Percentiles rank a stretch among this genome's conserved stretches.
These are phyloP conservation scores for Pipra filicauda DNA, from an alignment of 2,113 vertebrate genomes.

Conservation along the genomic window DNA sequence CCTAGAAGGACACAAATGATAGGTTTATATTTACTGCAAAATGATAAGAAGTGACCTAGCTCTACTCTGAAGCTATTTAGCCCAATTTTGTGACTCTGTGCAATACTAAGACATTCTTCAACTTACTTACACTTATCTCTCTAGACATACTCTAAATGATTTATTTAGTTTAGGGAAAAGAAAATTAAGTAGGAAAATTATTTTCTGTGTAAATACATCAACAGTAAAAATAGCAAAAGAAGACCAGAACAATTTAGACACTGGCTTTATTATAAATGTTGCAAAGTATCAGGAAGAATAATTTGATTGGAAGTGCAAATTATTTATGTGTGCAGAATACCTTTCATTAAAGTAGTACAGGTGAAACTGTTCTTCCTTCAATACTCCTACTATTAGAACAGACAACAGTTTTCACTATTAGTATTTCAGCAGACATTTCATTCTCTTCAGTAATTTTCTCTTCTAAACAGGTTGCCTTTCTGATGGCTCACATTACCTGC, in stretches of 20 bases:
- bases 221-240: background rate
- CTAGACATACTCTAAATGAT: background rate
- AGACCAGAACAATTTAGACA: background rate
- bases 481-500: background rate
- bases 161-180: background rate
- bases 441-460: background rate
- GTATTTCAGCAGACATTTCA: background rate
- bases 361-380: background rate
- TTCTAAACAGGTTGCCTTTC: background rate
- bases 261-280: background rate
- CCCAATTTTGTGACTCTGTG: background rate
- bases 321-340: background rate
- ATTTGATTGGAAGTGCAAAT: background rate
- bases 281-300: background rate
- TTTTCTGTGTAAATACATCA: background rate
- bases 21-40: background rate
- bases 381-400: background rate
- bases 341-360: background rate
- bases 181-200: background rate
- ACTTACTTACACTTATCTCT: background rate
- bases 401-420: background rate
- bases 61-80: background rate
- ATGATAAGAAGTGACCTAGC: rapidly evolving
- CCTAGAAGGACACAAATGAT: background rate
- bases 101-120: background rate